phyloP scores from a whole-genome alignment of 2,797 vertebrate genomes.

The Sciurus vulgaris region DNA sequence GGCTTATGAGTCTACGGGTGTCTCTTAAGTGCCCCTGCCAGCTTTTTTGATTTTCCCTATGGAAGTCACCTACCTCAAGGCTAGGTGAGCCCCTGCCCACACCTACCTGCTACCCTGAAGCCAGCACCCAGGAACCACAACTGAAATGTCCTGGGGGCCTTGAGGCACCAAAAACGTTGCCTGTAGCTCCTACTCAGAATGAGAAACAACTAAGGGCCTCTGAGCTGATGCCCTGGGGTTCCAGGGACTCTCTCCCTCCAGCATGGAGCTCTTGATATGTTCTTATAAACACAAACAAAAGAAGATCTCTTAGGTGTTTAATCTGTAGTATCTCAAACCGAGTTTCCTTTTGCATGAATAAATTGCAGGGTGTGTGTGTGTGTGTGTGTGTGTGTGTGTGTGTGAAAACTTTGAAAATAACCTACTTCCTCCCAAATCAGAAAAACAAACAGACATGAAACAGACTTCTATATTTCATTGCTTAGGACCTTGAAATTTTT shows the following conservation, averaged over 20 bases:
- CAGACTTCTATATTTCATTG: conserved; percentile 79
- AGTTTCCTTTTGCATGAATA: conserved; percentile 65
- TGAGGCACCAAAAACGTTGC: conserved; percentile 70
- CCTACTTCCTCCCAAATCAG: conserved; percentile 83
- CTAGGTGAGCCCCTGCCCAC: conserved; percentile 86
- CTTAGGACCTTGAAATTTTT: conserved; percentile 72
- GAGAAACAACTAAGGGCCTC: conserved; percentile 70
- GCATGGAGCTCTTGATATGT: background rate
- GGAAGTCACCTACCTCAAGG: conserved; percentile 87
- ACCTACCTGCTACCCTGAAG: conserved; percentile 85
- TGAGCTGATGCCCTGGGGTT: conserved; percentile 64
- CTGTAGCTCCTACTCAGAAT: conserved; percentile 68
- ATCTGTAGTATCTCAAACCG: conserved; percentile 71
- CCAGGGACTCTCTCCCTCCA: background rate
- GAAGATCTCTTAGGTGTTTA: conserved; percentile 72
- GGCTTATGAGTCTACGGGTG: conserved; percentile 85
- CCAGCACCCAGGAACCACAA: conserved; percentile 86
- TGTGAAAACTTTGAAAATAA: conserved; percentile 10
- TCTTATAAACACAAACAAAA: conserved; percentile 73
- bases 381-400: too few species aligned
- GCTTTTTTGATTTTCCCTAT: conserved; percentile 86
- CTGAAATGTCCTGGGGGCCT: conserved; percentile 82
- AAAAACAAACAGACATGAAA: conserved; percentile 84
- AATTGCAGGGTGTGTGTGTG: background rate
- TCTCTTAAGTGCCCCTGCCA: conserved; percentile 87